Percentiles rank a stretch among this genome's conserved stretches.
Conservation (phyloP, 2,113 vertebrate genomes). For the Mola mola region DNA sequence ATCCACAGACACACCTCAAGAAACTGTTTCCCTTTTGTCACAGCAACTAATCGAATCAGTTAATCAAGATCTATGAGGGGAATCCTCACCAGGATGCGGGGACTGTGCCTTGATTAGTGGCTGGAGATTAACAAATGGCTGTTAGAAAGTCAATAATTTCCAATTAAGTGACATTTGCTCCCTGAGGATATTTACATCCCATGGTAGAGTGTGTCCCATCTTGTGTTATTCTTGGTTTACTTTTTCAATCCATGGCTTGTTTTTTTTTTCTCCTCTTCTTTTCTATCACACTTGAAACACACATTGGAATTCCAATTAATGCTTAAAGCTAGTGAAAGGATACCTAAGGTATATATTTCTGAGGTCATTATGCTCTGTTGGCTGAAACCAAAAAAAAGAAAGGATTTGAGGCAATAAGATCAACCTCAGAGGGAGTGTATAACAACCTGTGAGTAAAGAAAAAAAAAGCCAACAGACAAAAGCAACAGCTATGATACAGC, state of each 20-base stretch:
- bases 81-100: conserved; percentile 46
- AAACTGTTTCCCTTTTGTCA: conserved; percentile 40
- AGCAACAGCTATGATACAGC: conserved; percentile 43
- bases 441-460: no score
- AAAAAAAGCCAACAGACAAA: no score
- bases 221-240: conserved; percentile 35
- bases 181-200: conserved; percentile 21
- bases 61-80: conserved; percentile 66
- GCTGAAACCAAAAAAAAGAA: conserved; percentile 22
- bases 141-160: conserved; percentile 64
- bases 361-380: conserved; percentile 21
- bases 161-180: conserved; percentile 65
- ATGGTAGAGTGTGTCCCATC: conserved; percentile 15
- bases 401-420: conserved; percentile 21
- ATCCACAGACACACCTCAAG: no score
- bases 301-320: background rate
- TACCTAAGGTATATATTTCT: background rate
- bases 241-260: background rate
- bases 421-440: no score
- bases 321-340: background rate
- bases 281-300: background rate
- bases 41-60: conserved; percentile 51
- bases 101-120: conserved; percentile 49
- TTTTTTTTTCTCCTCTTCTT: background rate
- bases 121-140: conserved; percentile 41